Percentiles rank a stretch among this genome's conserved stretches.
Evolutionary conservation across 2,888 invertebrate species (phyloP).

Genomic region (Mantis religiosa): DNA sequence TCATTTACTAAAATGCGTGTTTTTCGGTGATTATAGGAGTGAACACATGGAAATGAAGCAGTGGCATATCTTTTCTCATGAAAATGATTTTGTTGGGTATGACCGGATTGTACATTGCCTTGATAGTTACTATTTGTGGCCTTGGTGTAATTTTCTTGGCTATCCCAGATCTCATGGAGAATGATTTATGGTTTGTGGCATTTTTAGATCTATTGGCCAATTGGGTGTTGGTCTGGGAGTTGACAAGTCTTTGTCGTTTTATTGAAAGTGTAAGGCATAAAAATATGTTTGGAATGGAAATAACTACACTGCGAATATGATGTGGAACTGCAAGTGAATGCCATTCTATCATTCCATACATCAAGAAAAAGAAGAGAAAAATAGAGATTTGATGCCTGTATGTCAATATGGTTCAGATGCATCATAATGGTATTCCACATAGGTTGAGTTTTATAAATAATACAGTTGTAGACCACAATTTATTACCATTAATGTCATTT

Average conservation of each 20-base stretch:
- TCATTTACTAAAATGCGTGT: too few species aligned
- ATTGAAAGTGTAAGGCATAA: slow-evolving; percentile 25
- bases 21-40: not conserved
- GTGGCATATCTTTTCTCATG: not conserved
- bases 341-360: not conserved
- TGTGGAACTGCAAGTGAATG: not conserved
- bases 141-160: slow-evolving; percentile 27
- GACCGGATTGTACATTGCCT: slow-evolving; percentile 26
- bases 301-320: slow-evolving; percentile 21
- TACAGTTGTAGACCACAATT: not conserved
- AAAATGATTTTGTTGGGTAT: slow-evolving; percentile 25
- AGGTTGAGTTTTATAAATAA: not conserved
- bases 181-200: slow-evolving; percentile 28
- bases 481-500: not conserved
- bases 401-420: not conserved
- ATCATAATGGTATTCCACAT: not conserved
- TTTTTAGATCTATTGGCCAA: slow-evolving; percentile 27
- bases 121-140: slow-evolving; percentile 27
- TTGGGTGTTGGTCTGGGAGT: slow-evolving; percentile 28
- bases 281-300: slow-evolving; percentile 26
- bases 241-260: slow-evolving; percentile 27
- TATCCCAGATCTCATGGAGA: slow-evolving; percentile 28
- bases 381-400: not conserved
- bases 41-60: not conserved
- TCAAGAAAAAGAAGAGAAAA: not conserved